Conservation (phyloP, 2,888 invertebrate genomes). For the Podabrus alpinus region DNA sequence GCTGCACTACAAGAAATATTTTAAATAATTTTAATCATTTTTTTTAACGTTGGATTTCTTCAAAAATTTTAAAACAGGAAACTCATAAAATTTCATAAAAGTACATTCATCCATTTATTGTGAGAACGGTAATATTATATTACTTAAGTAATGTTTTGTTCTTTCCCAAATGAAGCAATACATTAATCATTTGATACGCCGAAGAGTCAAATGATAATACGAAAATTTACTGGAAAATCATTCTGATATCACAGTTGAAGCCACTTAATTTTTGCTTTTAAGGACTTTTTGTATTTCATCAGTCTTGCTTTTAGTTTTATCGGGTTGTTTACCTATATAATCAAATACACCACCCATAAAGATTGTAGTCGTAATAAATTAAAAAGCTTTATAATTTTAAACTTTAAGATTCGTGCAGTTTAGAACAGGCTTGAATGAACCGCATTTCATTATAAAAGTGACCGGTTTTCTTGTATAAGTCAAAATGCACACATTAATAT, state of each 20-base stretch:
- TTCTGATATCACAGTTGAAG: too few species aligned
- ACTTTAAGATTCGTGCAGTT: background rate
- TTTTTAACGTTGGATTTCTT: background rate
- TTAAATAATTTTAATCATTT: background rate
- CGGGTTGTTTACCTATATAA: background rate
- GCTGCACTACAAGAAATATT: background rate
- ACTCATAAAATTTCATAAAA: background rate
- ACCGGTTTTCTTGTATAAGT: background rate
- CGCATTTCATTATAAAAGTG: background rate
- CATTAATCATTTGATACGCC: background rate
- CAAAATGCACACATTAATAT: background rate
- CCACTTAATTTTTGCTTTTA: too few species aligned
- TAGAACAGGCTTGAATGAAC: background rate
- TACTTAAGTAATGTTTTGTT: background rate
- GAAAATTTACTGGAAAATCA: too few species aligned
- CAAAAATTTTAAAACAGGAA: background rate
- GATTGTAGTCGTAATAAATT: background rate
- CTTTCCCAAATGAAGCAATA: background rate
- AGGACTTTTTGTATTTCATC: background rate
- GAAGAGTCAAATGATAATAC: background rate
- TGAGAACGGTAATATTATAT: background rate
- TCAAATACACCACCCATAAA: background rate
- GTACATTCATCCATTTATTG: background rate
- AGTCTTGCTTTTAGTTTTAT: background rate
- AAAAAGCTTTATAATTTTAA: background rate